Evolutionary conservation across 2,797 vertebrate species (phyloP), one percentile per base, ranked within the genome.

Genomic region (Cichlasoma orientale): DNA sequence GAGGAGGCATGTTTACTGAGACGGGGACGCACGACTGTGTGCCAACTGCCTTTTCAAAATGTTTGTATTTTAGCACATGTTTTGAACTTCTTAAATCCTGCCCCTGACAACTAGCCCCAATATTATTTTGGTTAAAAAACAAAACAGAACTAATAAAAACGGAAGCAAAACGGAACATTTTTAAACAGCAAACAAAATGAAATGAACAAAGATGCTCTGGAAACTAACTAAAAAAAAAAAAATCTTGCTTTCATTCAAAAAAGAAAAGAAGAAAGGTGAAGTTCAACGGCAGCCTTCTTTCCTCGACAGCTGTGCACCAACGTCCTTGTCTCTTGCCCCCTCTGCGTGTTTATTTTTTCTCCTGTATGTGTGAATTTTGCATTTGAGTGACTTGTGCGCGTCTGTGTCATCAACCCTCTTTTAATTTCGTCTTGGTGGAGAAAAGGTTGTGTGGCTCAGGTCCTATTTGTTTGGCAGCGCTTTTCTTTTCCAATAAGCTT

Each of bases 381-480:
- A 0, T 29, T 19, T 47, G 44, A 7, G 10, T 18, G 10, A 29
- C 18, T 25, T 1, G 13, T 52, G n/a, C 1, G 25, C 12, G 6
- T 44, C 23, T 25, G 36, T 41, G 27, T 41, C 36, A 14, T 23
- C 44, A 18, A 14, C 33, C 33, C 18, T 23, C 58, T 56, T 56
- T 56, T 38, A 56, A 56, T 56, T 75, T 38, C 73, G 54, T 68
- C 54, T 27, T 18, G 53, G 27, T 53, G 53, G 41, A 56, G 29
- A 74, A 56, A 56, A 74, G 18, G 21, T 21, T 41, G 29, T 41
- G 27, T 38, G 31, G 56, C 44, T 77, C 16, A 71, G 56, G 44
- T 58, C 44, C 55, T 38, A 27, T 79, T 47, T 73, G 27, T 66
- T 56, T 73, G 50, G 19, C 36, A 72, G 56, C 33, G 41, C 47